Conservation (phyloP, 1,140 invertebrate genomes). For the Bombus vancouverensis region DNA sequence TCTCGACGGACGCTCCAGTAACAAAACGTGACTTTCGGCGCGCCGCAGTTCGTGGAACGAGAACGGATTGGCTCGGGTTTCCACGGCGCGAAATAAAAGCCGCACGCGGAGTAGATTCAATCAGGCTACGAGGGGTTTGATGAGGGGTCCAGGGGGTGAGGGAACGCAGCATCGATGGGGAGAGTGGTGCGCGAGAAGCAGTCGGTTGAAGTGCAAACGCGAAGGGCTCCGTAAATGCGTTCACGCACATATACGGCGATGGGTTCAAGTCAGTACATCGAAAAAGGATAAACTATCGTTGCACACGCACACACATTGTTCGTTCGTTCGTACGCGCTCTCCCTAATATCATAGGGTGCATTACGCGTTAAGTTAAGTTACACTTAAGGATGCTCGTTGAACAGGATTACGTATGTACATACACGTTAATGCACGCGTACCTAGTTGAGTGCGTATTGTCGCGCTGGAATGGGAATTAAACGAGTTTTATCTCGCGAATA, state of each 20-base stretch:
- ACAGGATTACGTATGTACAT: constrained; percentile 43
- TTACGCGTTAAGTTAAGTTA: constrained; percentile 55
- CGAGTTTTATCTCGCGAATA: constrained; percentile 24
- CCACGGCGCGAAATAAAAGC: constrained; percentile 60
- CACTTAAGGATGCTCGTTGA: constrained; percentile 47
- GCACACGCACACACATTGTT: not conserved
- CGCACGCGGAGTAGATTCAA: constrained; percentile 56
- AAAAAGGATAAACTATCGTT: constrained; percentile 12
- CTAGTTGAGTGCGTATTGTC: constrained; percentile 12
- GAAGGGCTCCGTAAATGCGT: constrained; percentile 37
- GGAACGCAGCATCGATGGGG: constrained; percentile 36
- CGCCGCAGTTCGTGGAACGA: constrained; percentile 39
- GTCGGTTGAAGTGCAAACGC: constrained; percentile 55
- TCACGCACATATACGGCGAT: not conserved
- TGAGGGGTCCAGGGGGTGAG: constrained; percentile 45
- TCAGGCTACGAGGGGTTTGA: constrained; percentile 53
- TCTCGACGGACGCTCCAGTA: constrained; percentile 47
- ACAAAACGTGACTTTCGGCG: constrained; percentile 52
- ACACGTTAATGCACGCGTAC: constrained; percentile 40
- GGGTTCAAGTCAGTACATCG: not conserved
- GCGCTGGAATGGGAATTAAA: constrained; percentile 20
- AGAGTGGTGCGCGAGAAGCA: constrained; percentile 45
- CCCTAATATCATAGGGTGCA: constrained; percentile 48
- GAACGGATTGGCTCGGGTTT: constrained; percentile 56
- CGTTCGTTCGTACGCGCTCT: constrained; percentile 1